Conservation (phyloP, 2,888 invertebrate genomes). For the Lepeophtheirus nordmannii region DNA sequence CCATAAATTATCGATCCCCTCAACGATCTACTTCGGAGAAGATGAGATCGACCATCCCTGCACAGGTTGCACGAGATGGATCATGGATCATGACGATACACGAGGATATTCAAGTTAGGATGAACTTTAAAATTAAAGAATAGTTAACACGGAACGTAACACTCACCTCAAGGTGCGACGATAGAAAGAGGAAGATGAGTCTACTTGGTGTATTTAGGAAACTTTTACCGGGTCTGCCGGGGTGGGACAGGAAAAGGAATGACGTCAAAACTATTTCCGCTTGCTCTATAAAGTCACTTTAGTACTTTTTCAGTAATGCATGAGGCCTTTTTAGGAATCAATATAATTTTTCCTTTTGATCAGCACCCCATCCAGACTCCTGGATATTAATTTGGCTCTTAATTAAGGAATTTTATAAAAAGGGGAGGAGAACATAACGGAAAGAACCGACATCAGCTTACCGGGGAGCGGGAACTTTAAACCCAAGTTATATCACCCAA, state of each 20-base stretch:
- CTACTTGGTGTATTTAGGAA: neutral
- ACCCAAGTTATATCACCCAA: too few species aligned
- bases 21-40: too few species aligned
- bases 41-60: too few species aligned
- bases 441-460: neutral
- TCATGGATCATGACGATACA: neutral
- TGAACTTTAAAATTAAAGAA: too few species aligned
- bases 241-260: slow-evolving; percentile 5
- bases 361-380: neutral
- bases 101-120: too few species aligned
- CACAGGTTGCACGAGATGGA: neutral
- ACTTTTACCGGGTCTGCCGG: slow-evolving; percentile 1
- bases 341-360: neutral
- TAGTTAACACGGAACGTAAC: neutral
- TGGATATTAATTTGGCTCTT: neutral
- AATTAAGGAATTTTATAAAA: neutral
- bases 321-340: neutral
- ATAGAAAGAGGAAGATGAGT: slow-evolving; percentile 21
- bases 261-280: neutral
- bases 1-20: too few species aligned
- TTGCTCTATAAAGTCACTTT: neutral
- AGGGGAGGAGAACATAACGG: neutral
- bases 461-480: neutral
- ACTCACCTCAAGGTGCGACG: slow-evolving; percentile 24
- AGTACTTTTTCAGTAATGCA: too few species aligned